Percentiles rank a stretch among this genome's conserved stretches.
phyloP scores from a whole-genome alignment of 64 coral and sea anemone species.

The Pachyseris speciosa region DNA sequence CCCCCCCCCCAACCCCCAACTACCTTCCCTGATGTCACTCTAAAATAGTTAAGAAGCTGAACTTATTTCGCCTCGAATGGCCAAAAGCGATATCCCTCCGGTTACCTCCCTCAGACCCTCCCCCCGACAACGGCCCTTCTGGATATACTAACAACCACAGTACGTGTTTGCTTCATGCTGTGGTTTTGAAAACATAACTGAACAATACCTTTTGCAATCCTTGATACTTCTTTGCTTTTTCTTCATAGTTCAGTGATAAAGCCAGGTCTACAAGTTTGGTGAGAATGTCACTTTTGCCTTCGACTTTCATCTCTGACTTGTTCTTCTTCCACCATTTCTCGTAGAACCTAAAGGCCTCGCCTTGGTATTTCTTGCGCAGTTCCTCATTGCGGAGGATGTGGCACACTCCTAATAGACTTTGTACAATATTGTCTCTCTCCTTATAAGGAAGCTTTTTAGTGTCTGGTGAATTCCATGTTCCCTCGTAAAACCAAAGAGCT shows the following conservation, averaged over 20 bases:
- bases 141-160: no score
- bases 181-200: no score
- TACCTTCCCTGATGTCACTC: no score
- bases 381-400: neutral
- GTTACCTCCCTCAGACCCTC: no score
- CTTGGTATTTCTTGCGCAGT: neutral
- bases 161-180: no score
- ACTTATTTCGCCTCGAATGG: no score
- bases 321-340: conserved; percentile 10
- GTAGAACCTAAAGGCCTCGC: neutral
- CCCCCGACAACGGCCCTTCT: no score
- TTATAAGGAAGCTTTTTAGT: neutral
- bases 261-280: neutral
- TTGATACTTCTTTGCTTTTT: neutral
- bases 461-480: conserved; percentile 22
- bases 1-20: no score
- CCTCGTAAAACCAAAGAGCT: conserved; percentile 25
- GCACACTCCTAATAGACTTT: neutral
- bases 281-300: neutral
- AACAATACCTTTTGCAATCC: neutral
- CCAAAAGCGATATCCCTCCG: no score
- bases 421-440: neutral
- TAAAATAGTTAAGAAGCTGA: no score
- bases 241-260: neutral
- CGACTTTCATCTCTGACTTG: neutral